Conservation (phyloP, 2,113 vertebrate genomes). For the Galeopterus variegatus region DNA sequence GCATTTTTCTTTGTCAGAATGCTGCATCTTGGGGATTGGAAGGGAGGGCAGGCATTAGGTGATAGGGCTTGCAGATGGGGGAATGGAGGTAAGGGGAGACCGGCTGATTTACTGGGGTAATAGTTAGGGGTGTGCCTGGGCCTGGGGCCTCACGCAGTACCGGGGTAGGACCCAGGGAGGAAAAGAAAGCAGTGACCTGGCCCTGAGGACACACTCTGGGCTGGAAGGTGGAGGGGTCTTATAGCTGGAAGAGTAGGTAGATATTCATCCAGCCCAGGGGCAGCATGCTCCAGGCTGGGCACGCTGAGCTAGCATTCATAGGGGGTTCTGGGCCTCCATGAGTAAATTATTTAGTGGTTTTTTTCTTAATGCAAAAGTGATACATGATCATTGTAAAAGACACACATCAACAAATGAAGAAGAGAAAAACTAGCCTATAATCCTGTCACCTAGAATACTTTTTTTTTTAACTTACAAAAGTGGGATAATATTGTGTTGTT, state of each 20-base stretch:
- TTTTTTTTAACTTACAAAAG: constrained; percentile 26
- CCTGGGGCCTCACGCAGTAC: not conserved
- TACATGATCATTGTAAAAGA: not conserved
- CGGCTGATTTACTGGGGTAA: not conserved
- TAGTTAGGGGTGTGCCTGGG: not conserved
- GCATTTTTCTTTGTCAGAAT: not conserved
- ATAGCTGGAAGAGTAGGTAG: not conserved
- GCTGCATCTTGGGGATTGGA: not conserved
- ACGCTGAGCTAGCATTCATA: not conserved
- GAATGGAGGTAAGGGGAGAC: not conserved
- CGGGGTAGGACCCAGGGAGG: not conserved
- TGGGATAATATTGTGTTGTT: constrained; percentile 14
- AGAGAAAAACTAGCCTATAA: constrained; percentile 15
- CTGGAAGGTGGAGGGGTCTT: not conserved
- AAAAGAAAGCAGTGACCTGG: not conserved
- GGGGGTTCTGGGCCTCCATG: not conserved
- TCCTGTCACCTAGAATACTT: not conserved
- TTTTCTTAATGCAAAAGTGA: not conserved
- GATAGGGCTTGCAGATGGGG: not conserved
- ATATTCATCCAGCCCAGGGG: not conserved
- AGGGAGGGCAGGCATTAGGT: too few relatives aligned
- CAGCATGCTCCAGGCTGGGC: not conserved
- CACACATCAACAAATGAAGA: not conserved
- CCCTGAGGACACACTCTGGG: not conserved
- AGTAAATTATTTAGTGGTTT: not conserved